These are phyloP conservation scores for Hyperopisus bebe DNA, from an alignment of 2,113 vertebrate genomes.

Conservation along the genomic window DNA sequence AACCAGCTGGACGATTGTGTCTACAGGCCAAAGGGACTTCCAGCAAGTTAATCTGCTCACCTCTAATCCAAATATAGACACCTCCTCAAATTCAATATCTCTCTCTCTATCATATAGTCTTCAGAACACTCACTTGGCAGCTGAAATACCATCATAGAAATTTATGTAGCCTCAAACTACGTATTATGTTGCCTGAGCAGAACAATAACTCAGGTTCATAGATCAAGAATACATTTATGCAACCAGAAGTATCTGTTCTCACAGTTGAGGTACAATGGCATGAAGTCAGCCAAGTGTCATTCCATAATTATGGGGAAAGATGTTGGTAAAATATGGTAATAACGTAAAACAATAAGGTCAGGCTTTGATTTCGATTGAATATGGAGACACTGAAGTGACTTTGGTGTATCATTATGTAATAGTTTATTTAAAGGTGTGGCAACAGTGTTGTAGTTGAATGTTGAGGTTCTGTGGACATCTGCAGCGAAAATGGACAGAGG, in stretches of 20 bases:
- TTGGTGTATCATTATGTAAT: not conserved
- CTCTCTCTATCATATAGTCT: slow-evolving; percentile 9
- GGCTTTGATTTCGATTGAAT: not conserved
- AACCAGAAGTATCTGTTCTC: slow-evolving; percentile 1
- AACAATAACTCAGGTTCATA: not conserved
- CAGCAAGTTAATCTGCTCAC: not conserved
- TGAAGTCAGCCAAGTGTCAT: slow-evolving; percentile 14
- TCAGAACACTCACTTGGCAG: not conserved
- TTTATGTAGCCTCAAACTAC: slow-evolving; percentile 1
- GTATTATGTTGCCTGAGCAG: not conserved
- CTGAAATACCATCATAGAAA: not conserved
- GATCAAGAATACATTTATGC: not conserved
- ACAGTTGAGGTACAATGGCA: not conserved
- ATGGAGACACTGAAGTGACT: not conserved
- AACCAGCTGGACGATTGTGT: not conserved
- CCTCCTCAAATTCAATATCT: not conserved
- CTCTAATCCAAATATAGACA: not conserved
- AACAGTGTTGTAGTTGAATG: not conserved
- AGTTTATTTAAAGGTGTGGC: not conserved
- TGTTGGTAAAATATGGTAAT: not conserved
- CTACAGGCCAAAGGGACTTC: not conserved
- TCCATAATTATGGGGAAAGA: not conserved
- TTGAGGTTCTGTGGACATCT: not conserved
- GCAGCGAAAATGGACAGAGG: not conserved
- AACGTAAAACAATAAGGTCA: not conserved